Conservation (phyloP, 2,888 invertebrate genomes). For the Craniophora ligustri region DNA sequence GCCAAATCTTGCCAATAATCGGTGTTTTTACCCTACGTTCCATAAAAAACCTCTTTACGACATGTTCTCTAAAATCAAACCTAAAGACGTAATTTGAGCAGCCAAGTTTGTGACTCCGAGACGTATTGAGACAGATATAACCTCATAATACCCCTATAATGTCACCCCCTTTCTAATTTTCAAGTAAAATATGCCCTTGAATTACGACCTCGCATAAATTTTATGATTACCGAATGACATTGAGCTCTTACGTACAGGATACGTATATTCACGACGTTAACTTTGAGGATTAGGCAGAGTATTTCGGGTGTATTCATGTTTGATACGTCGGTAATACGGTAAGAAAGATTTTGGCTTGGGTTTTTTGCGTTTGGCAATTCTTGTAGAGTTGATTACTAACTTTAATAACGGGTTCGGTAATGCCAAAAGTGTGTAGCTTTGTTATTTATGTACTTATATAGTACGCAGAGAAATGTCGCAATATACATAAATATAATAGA, state of each 20-base stretch:
- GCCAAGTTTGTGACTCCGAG: too few species aligned
- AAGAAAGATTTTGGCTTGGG: not conserved
- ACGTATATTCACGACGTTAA: conserved; percentile 14
- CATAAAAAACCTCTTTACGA: too few species aligned
- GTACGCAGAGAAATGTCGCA: too few species aligned
- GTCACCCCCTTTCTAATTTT: conserved; percentile 23
- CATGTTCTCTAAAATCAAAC: too few species aligned
- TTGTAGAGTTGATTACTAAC: not conserved
- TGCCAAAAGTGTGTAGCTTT: not conserved
- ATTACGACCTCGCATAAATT: conserved; percentile 27
- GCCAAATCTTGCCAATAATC: too few species aligned
- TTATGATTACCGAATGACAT: conserved; percentile 8
- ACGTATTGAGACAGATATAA: not conserved
- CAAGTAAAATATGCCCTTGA: conserved; percentile 28
- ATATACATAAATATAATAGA: too few species aligned
- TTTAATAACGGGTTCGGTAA: not conserved
- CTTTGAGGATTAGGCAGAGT: conserved; percentile 4
- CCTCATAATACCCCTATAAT: conserved; percentile 4
- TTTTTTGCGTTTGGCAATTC: not conserved
- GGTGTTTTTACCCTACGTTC: too few species aligned
- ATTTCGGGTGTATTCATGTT: not conserved
- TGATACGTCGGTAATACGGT: not conserved
- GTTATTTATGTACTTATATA: not conserved
- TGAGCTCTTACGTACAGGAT: conserved; percentile 13
- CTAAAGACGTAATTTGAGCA: too few species aligned